These are phyloP conservation scores for Diphyllodes magnificus DNA, from an alignment of 2,113 vertebrate genomes.

Conservation along the genomic window DNA sequence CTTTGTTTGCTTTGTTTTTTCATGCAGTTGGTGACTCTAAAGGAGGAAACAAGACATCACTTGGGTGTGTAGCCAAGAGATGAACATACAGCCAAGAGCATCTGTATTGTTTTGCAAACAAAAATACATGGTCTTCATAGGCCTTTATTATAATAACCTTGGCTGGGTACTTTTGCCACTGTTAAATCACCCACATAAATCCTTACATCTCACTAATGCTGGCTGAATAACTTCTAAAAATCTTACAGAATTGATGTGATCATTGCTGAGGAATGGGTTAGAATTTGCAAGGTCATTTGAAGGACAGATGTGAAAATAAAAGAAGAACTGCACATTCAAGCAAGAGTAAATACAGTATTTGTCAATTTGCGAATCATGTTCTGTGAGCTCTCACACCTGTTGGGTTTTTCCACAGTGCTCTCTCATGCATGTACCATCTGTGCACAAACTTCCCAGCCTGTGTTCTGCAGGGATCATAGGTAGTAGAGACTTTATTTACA, in stretches of 20 bases:
- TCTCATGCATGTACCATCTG: neutral
- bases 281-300: neutral
- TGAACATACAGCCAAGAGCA: neutral
- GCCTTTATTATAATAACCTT: neutral
- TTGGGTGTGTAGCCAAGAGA: neutral
- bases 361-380: neutral
- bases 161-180: neutral
- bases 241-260: neutral
- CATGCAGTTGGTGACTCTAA: neutral
- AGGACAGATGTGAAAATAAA: neutral
- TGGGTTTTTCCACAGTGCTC: neutral
- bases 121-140: neutral
- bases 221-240: neutral
- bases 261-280: neutral
- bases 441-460: neutral
- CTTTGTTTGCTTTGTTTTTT: neutral
- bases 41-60: neutral
- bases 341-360: neutral
- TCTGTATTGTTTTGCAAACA: neutral
- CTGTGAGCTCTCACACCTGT: neutral
- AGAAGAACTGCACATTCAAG: neutral
- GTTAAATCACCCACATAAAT: neutral
- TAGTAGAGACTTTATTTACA: neutral
- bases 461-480: neutral
- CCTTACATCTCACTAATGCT: neutral